Conservation (phyloP, 2,888 invertebrate species). For the Invenusta paracnida region DNA sequence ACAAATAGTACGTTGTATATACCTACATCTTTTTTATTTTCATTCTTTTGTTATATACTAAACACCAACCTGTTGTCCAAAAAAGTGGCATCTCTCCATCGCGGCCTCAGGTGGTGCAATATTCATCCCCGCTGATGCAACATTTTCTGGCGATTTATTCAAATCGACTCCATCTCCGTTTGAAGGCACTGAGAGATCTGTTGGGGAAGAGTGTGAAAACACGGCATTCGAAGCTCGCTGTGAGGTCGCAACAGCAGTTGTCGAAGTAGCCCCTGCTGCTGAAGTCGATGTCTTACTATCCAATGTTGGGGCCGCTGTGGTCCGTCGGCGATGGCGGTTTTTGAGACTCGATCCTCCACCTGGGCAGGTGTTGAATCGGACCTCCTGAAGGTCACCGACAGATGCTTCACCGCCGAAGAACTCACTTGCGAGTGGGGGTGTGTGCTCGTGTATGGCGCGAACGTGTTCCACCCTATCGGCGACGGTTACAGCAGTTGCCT, state of each 20-base stretch:
- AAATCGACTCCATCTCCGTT: not conserved
- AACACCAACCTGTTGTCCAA: too few relatives aligned
- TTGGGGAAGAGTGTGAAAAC: not conserved
- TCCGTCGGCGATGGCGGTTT: not conserved
- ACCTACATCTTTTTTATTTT: too few relatives aligned
- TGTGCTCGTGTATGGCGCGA: conserved; percentile 35
- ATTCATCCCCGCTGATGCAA: too few relatives aligned
- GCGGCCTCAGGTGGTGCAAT: too few relatives aligned
- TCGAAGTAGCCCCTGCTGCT: not conserved
- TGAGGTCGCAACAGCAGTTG: too few relatives aligned
- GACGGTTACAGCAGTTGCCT: conserved; percentile 40
- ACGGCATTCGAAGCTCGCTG: not conserved
- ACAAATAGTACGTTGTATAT: too few relatives aligned
- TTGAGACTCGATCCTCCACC: conserved; percentile 5
- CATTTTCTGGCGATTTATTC: too few relatives aligned
- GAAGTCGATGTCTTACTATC: not conserved
- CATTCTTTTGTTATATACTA: too few relatives aligned
- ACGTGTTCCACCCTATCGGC: conserved; percentile 37
- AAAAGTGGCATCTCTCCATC: too few relatives aligned
- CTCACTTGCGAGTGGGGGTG: conserved; percentile 33
- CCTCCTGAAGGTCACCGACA: conserved; percentile 30
- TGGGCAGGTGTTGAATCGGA: conserved; percentile 39
- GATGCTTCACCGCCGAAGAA: conserved; percentile 32
- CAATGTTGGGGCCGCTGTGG: not conserved
- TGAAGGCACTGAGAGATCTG: not conserved